Percentiles rank a stretch among this genome's conserved stretches.
These are phyloP conservation scores for Pristis pectinata DNA, from an alignment of 2,797 vertebrate species.

Conservation along the genomic window DNA sequence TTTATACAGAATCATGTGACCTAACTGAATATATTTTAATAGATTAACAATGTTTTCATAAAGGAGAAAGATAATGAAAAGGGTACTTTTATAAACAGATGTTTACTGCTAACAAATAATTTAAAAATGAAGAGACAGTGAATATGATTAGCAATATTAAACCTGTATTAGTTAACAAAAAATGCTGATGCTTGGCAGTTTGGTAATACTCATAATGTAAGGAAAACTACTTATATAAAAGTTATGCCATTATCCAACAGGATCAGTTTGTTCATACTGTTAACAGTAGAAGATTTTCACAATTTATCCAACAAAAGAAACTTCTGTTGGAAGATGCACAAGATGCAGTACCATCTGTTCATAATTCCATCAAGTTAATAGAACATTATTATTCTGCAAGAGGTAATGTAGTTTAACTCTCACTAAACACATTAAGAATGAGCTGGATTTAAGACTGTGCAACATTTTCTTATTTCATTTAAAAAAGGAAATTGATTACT, in stretches of 20 bases:
- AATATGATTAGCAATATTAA: not conserved
- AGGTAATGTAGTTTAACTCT: not conserved
- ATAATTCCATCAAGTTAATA: not conserved
- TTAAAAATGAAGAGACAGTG: not conserved
- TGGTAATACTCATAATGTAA: no score
- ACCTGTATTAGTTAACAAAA: not conserved
- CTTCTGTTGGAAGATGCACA: not conserved
- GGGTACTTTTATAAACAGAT: not conserved
- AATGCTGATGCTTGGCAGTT: not conserved
- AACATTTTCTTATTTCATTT: not conserved
- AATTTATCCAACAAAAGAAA: not conserved
- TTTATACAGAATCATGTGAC: not conserved
- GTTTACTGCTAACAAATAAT: not conserved
- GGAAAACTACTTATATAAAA: no score
- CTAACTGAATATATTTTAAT: not conserved
- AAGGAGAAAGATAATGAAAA: not conserved
- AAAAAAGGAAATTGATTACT: not conserved
- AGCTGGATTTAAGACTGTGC: not conserved
- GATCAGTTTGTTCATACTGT: not conserved
- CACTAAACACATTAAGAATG: not conserved
- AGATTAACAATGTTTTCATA: not conserved
- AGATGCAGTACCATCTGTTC: not conserved
- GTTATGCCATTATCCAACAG: not conserved
- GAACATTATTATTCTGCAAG: not conserved
- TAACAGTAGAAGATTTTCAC: not conserved